A percentile compares a stretch with the other conserved stretches of the same genome.
These are phyloP conservation scores for Heliconius hewitsoni DNA, from an alignment of 1,140 invertebrate genomes.

Conservation along the genomic window DNA sequence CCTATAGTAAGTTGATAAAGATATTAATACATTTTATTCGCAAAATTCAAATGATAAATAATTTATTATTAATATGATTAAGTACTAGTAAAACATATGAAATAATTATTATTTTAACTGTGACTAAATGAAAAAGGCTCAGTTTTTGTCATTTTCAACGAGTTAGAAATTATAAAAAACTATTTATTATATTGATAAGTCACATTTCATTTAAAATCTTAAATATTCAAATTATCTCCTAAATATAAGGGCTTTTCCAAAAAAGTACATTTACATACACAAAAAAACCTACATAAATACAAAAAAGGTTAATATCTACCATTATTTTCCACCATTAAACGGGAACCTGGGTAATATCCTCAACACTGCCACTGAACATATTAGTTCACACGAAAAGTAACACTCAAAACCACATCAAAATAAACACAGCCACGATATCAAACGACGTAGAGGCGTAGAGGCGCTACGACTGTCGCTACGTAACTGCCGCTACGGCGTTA, in stretches of 20 bases:
- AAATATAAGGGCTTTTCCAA: neutral
- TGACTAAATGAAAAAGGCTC: neutral
- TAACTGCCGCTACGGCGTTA: slow-evolving; percentile 74
- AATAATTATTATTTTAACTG: neutral
- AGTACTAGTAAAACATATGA: neutral
- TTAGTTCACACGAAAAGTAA: slow-evolving; percentile 44
- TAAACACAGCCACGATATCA: slow-evolving; percentile 54
- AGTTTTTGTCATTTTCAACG: neutral
- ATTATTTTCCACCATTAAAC: slow-evolving; percentile 73
- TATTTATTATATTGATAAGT: neutral
- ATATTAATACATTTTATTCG: no score
- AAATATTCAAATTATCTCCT: neutral
- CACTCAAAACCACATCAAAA: slow-evolving; percentile 50
- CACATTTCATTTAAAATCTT: neutral
- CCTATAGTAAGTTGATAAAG: no score
- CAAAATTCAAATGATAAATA: no score
- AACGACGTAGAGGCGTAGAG: slow-evolving; percentile 40
- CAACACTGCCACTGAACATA: slow-evolving; percentile 62
- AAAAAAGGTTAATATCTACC: slow-evolving; percentile 49
- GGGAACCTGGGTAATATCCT: slow-evolving; percentile 43
- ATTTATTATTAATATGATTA: neutral
- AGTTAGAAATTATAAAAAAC: neutral
- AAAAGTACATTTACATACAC: neutral
- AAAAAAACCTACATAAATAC: neutral
- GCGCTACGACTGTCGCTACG: slow-evolving; percentile 50